Evolutionary conservation across 2,888 invertebrate genomes (phyloP), one percentile per base, ranked within the genome.

Genomic region (Melipona bicolor): DNA sequence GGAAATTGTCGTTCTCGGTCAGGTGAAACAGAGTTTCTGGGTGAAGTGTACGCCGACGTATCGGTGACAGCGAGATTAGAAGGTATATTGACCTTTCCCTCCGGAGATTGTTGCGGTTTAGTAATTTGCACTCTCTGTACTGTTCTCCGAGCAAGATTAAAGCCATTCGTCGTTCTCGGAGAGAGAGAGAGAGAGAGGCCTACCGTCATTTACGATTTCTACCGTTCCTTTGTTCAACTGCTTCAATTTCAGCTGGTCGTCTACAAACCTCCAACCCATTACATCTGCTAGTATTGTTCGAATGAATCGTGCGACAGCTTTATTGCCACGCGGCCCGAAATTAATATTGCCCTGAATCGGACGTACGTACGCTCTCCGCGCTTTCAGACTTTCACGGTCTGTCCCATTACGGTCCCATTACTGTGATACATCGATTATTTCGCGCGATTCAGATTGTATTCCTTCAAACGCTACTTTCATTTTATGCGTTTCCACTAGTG

Each of bases 21-120:
- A 36, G 54, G 13, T n/a, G 62, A 54, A 67, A 78, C n/a, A 64
- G 76, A 32, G 56, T 69, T 72, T 78, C 72, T 74, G n/a, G 24
- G 64, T 32, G 69, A 76, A 73, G 32, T 0, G 70, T 24, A 50
- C 36, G 15, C 50, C 32, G 52, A 27, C 13, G 59, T 71, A 75
- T 72, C 75, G 79, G 72, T 73, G 73, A 77, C 64, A 65, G 69
- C 19, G 13, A 50, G 78, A 79, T 83, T 67, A 62, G 70, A 76
- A 75, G 69, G 84, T 68, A 73, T 84, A 84, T 84, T 78, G 80
- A 81, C 86, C 82, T 85, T 78, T 78, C 62, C 36, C 24, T 52
- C 24, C 13, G 50, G 52, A 36, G 71, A 80, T 78, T 62, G 61
- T 77, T 77, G 83, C 73, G 86, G 83, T 85, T 85, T 85, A 71